These are phyloP conservation scores for Gymnocypris eckloni DNA, from an alignment of 2,797 vertebrate genomes.

Conservation along the genomic window DNA sequence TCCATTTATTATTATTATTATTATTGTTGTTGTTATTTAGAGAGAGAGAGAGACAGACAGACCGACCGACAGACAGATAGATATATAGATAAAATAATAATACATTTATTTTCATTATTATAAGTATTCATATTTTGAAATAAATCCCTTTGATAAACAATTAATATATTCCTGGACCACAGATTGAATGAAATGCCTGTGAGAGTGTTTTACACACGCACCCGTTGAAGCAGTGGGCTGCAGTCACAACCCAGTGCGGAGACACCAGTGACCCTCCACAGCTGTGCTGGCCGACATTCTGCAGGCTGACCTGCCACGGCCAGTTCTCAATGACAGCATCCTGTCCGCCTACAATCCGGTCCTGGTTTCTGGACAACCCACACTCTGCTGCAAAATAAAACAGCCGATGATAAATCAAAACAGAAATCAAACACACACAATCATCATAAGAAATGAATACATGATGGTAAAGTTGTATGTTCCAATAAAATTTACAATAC, in stretches of 20 bases:
- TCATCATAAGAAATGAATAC: background rate
- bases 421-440: background rate
- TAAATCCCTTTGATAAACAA: too few relatives aligned
- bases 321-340: constrained; percentile 79
- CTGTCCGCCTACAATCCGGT: constrained; percentile 85
- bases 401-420: background rate
- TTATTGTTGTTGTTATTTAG: too few relatives aligned
- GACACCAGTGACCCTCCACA: constrained; percentile 90
- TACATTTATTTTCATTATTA: too few relatives aligned
- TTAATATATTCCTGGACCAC: too few relatives aligned
- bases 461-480: background rate
- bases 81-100: too few relatives aligned
- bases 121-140: too few relatives aligned
- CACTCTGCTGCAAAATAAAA: constrained; percentile 73
- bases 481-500: background rate
- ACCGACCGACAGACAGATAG: too few relatives aligned
- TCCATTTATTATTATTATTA: too few relatives aligned
- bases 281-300: constrained; percentile 80
- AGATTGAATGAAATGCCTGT: too few relatives aligned
- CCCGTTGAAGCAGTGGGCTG: constrained; percentile 90
- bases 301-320: constrained; percentile 94
- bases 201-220: constrained; percentile 66
- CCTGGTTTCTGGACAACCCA: constrained; percentile 66
- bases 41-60: too few relatives aligned
- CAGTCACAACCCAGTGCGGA: constrained; percentile 83